Evolutionary conservation across 2,888 invertebrate genomes (phyloP).

Genomic region (Sericinus montela): DNA sequence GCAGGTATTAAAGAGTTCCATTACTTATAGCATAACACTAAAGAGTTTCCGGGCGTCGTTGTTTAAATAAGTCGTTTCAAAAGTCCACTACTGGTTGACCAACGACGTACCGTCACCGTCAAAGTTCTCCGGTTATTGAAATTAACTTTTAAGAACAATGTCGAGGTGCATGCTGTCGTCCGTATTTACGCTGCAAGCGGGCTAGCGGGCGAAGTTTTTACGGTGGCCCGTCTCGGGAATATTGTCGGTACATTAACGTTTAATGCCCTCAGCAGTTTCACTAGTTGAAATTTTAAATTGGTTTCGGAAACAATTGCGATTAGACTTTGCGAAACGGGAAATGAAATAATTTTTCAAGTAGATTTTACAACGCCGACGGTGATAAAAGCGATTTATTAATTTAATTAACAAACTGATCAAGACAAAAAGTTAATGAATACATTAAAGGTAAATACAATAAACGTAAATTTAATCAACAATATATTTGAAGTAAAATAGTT

Average conservation of each 20-base stretch:
- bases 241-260: conserved; percentile 73
- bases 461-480: no score
- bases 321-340: conserved; percentile 38
- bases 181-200: conserved; percentile 33
- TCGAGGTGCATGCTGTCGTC: conserved; percentile 54
- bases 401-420: conserved; percentile 19
- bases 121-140: conserved; percentile 65
- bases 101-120: conserved; percentile 22
- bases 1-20: conserved; percentile 3
- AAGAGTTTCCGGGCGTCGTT: neutral
- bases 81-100: conserved; percentile 11
- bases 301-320: conserved; percentile 54
- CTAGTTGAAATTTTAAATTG: conserved; percentile 64
- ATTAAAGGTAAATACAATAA: no score
- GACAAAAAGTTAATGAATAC: no score
- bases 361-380: conserved; percentile 24
- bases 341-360: conserved; percentile 38
- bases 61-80: conserved; percentile 12
- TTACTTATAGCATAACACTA: conserved; percentile 1
- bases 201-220: conserved; percentile 70
- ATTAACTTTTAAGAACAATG: conserved; percentile 69
- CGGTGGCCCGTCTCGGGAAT: conserved; percentile 58
- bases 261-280: conserved; percentile 56
- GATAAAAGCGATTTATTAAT: conserved; percentile 16
- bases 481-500: no score